Base-by-base conservation (phyloP, 2,113 vertebrate species). In the Sturnus vulgaris region DNA sequence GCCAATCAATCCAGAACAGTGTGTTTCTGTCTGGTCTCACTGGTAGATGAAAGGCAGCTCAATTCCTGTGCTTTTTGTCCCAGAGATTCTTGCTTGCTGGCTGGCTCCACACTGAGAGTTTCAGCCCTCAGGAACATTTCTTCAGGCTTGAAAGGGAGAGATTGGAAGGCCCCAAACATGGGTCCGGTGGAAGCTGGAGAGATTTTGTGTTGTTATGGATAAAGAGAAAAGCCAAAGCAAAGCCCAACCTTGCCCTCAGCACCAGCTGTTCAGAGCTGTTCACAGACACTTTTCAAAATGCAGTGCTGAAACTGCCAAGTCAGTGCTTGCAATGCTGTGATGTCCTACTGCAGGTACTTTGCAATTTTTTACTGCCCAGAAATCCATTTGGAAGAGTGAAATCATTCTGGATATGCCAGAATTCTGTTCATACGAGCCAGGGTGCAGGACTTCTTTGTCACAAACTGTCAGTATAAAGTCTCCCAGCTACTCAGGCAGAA, bases 41-140 rank as follows among this genome's bases (percentile, higher is more conserved):
- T 81, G 77, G 59, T 92, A 95, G 93, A 91, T 96, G 73, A 87
- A 88, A 80, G 56, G 75, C 87, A 92, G 85, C 64, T 93, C 68
- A 9, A 5, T 95, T 92, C 65, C 79, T 84, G n/a, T 81, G 75
- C 72, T 83, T 95, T 95, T 94, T 77, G 86, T 93, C 68, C 64
- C 60, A 73, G 5, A 86, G 56, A 49, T 88, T 64, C 79, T 71
- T 94, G 60, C 65, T 86, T 90, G 27, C 86, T 92, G 60, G 17
- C 76, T 82, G 76, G 52, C 69, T 95, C 68, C 56, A n/a, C n/a
- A 22, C 52, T 68, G 39, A 46, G 28, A 59, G 31, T 78, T 93
- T 77, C 35, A 59, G 42, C 56, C 64, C 60, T 46, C 75, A 37
- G 81, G 81, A 47, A 94, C 6, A 2, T 90, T 95, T 90, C 85